phyloP scores from a whole-genome alignment of 2,797 vertebrate species.

The Cossypha niveicapilla region DNA sequence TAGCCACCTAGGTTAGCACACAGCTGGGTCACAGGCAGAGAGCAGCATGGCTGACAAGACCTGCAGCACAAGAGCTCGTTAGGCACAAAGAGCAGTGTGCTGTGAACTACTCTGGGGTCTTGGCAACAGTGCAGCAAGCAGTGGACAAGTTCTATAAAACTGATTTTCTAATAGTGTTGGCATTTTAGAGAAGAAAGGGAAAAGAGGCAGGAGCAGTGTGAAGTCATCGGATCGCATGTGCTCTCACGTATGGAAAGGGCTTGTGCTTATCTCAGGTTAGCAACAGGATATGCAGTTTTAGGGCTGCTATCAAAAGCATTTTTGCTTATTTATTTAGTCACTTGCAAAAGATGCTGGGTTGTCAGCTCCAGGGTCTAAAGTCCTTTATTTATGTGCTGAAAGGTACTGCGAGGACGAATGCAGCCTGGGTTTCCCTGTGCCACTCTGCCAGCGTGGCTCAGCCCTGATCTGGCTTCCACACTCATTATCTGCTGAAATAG shows the following conservation, averaged over 20 bases:
- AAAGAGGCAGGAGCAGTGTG: neutral
- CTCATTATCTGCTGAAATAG: slow-evolving; percentile 4
- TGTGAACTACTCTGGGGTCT: neutral
- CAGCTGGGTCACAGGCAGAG: neutral
- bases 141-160: neutral
- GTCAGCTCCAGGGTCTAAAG: neutral
- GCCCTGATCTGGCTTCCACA: neutral
- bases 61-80: neutral
- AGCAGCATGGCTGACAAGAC: neutral
- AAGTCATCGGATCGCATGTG: neutral
- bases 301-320: neutral
- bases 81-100: neutral
- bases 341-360: neutral
- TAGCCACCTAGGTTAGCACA: neutral
- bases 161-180: slow-evolving; percentile 24
- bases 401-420: neutral
- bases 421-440: neutral
- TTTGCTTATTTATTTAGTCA: neutral
- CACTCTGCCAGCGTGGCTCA: neutral
- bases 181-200: slow-evolving; percentile 2
- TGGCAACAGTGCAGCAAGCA: neutral
- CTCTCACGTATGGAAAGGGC: neutral
- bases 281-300: neutral
- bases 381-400: slow-evolving; percentile 2
- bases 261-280: slow-evolving; percentile 20